These are phyloP conservation scores for Pseudochaenichthys georgianus DNA, from an alignment of 2,797 vertebrate genomes.

Conservation along the genomic window DNA sequence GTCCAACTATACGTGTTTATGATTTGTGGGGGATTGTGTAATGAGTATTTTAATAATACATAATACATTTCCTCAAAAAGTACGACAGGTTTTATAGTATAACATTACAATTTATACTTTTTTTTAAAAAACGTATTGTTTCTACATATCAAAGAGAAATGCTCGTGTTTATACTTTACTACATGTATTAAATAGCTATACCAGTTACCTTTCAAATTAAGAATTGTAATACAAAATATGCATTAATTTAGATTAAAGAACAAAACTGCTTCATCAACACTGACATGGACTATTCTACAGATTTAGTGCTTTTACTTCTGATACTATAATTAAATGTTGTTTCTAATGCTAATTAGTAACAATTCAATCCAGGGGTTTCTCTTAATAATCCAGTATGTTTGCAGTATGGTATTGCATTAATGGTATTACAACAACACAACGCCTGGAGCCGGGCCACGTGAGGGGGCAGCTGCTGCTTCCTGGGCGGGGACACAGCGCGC, in stretches of 20 bases:
- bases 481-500: conserved; percentile 30
- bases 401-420: background rate
- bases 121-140: background rate
- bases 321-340: background rate
- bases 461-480: conserved; percentile 26
- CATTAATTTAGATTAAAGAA: background rate
- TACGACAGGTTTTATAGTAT: background rate
- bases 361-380: background rate
- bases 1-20: background rate
- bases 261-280: background rate
- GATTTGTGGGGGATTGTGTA: background rate
- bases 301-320: background rate
- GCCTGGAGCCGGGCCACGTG: background rate
- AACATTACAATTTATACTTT: background rate
- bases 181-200: background rate
- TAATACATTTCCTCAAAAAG: background rate
- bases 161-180: background rate
- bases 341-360: background rate
- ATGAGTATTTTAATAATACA: background rate
- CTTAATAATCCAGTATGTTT: background rate
- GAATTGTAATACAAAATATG: background rate
- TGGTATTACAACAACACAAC: background rate
- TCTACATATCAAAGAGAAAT: background rate
- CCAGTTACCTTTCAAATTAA: background rate
- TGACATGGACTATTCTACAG: background rate